Percentiles rank a stretch among this genome's conserved stretches.
phyloP scores from a whole-genome alignment of 2,113 vertebrate genomes.

The Cygnus buccinator region DNA sequence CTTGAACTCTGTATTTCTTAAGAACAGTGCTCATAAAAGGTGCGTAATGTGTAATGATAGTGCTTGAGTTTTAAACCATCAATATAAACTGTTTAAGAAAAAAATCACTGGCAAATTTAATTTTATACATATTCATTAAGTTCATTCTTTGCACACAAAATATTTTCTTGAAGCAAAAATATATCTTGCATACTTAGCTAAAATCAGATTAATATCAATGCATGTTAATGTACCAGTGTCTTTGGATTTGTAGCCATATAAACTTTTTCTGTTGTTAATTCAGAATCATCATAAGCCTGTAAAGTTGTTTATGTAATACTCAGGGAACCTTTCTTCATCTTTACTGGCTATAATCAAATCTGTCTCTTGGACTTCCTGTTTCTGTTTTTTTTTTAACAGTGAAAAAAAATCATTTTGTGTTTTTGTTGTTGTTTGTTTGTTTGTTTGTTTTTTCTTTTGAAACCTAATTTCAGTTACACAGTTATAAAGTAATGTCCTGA shows the following conservation, averaged over 20 bases:
- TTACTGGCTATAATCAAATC: slow-evolving; percentile 49
- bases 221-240: neutral
- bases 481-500: neutral
- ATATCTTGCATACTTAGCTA: neutral
- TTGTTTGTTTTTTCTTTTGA: neutral
- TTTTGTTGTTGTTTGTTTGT: too few species aligned
- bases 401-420: neutral
- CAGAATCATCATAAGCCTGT: neutral
- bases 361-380: slow-evolving; percentile 33
- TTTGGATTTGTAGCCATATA: neutral
- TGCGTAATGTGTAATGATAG: neutral
- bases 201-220: neutral
- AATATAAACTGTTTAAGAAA: neutral
- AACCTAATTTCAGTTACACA: neutral
- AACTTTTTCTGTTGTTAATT: neutral
- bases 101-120: neutral
- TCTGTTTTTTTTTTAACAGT: neutral
- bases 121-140: neutral
- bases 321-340: neutral
- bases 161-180: neutral
- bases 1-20: neutral
- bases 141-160: neutral
- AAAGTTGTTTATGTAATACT: neutral
- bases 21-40: neutral
- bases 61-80: neutral